These are phyloP conservation scores for Melieria crassipennis DNA, from an alignment of 2,888 invertebrate species.

Conservation along the genomic window DNA sequence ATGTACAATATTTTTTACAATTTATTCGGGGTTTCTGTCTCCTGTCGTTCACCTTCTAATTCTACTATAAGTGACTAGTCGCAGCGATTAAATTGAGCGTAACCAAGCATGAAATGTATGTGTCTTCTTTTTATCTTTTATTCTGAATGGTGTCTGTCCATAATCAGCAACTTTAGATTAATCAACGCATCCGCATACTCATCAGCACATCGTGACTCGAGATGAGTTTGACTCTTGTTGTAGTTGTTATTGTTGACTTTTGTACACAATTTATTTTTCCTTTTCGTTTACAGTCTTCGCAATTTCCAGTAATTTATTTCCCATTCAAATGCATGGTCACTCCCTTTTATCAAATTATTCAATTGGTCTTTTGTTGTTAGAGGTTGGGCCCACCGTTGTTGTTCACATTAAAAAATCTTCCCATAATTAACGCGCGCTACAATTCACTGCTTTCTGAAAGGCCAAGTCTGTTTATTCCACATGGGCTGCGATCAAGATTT, in stretches of 20 bases:
- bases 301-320: conserved; percentile 4
- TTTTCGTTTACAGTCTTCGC: background rate
- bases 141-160: background rate
- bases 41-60: too few species aligned
- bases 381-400: background rate
- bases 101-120: background rate
- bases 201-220: background rate
- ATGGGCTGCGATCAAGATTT: too few species aligned
- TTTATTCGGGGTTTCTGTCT: too few species aligned
- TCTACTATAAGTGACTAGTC: background rate
- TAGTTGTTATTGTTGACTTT: too few species aligned
- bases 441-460: too few species aligned
- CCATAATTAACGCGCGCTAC: conserved; percentile 1
- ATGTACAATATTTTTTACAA: too few species aligned
- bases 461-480: too few species aligned
- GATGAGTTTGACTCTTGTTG: too few species aligned
- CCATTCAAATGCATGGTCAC: conserved; percentile 3
- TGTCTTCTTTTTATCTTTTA: background rate
- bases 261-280: too few species aligned
- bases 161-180: background rate
- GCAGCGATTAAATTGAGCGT: conserved; percentile 2
- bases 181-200: background rate
- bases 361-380: background rate
- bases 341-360: conserved; percentile 6
- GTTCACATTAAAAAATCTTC: conserved; percentile 3